phyloP scores from a whole-genome alignment of 1,140 invertebrate genomes.

The Plectrocnemia conspersa region DNA sequence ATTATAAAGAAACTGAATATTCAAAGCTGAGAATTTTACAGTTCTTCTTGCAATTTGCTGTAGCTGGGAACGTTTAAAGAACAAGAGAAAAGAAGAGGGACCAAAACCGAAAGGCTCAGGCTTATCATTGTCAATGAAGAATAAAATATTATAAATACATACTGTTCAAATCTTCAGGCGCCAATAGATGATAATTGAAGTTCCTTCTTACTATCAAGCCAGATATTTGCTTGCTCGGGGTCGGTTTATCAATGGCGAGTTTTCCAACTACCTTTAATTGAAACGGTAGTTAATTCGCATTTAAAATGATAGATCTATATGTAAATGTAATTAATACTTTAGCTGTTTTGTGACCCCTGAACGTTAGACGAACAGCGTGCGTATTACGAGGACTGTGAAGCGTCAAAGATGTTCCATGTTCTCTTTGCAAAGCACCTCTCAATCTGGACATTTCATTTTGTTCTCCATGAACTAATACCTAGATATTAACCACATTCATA shows the following conservation, averaged over 20 bases:
- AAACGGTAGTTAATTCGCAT: no score
- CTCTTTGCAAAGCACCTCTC: conserved; percentile 87
- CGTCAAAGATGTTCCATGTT: conserved; percentile 88
- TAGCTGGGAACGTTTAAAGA: no score
- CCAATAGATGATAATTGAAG: conserved; percentile 96
- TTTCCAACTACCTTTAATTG: conserved; percentile 73
- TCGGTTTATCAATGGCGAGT: conserved; percentile 78
- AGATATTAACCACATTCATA: no score
- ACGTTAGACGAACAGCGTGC: conserved; percentile 86
- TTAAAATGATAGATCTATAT: conserved; percentile 1
- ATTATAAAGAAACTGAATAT: no score
- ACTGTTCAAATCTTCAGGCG: conserved; percentile 86
- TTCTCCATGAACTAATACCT: conserved; percentile 96
- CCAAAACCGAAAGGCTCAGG: no score
- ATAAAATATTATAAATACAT: conserved; percentile 40
- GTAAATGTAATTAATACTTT: conserved; percentile 63
- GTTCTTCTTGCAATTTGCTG: no score
- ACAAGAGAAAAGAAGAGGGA: no score
- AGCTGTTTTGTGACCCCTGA: conserved; percentile 95
- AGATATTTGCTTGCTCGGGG: conserved; percentile 73
- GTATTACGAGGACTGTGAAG: conserved; percentile 97
- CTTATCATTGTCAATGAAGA: no score
- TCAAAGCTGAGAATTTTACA: no score
- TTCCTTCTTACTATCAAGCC: conserved; percentile 96
- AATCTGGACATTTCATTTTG: conserved; percentile 97